Evolutionary conservation across 1,140 invertebrate species (phyloP).

Genomic region (Lucilia cuprina): DNA sequence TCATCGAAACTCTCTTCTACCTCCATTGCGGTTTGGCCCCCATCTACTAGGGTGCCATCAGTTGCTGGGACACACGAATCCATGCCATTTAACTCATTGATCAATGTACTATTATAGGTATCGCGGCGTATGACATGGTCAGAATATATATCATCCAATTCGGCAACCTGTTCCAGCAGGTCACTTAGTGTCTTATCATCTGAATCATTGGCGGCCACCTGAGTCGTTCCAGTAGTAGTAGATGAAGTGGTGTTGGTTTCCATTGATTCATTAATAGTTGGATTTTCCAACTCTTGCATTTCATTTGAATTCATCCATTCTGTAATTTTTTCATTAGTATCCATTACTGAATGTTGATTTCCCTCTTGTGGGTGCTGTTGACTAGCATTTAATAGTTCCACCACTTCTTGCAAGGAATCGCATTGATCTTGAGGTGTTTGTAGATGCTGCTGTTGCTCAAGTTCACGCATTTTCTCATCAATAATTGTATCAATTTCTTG

Average conservation of each 20-base stretch:
- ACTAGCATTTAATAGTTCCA: background rate
- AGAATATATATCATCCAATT: slow-evolving; percentile 79
- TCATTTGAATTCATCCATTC: slow-evolving; percentile 60
- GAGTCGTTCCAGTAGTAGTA: slow-evolving; percentile 27
- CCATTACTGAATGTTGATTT: background rate
- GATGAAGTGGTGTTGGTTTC: slow-evolving; percentile 31
- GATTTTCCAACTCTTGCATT: slow-evolving; percentile 37
- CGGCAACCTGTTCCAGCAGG: slow-evolving; percentile 74
- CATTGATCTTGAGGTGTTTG: slow-evolving; percentile 37
- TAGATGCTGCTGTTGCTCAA: slow-evolving; percentile 43
- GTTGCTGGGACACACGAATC: slow-evolving; percentile 38
- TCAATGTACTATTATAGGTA: slow-evolving; percentile 58
- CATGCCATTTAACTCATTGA: slow-evolving; percentile 54
- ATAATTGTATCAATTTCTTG: slow-evolving; percentile 59
- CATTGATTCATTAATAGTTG: background rate
- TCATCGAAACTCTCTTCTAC: slow-evolving; percentile 74
- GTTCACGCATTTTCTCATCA: slow-evolving; percentile 56
- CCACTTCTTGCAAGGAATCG: background rate
- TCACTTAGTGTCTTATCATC: slow-evolving; percentile 72
- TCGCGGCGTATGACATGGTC: slow-evolving; percentile 69
- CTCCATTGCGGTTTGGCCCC: slow-evolving; percentile 60
- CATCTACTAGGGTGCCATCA: background rate
- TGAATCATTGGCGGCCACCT: slow-evolving; percentile 40
- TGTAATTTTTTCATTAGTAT: slow-evolving; percentile 43
- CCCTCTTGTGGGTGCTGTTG: slow-evolving; percentile 6